Conservation (phyloP, 2,888 invertebrate genomes). For the Hedychridium roseum region DNA sequence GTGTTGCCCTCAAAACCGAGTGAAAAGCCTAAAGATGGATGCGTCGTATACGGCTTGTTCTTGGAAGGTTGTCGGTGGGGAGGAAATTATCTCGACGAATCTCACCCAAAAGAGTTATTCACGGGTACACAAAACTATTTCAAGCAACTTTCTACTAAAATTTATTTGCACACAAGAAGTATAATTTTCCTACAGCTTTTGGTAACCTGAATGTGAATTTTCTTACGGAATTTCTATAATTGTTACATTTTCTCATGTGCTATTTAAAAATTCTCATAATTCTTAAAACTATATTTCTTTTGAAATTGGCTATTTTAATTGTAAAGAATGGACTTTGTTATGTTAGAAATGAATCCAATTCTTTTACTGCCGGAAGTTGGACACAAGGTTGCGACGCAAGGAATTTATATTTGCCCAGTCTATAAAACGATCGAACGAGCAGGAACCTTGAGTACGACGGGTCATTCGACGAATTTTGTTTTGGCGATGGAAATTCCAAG, state of each 20-base stretch:
- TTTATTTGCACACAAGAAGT: too few relatives aligned
- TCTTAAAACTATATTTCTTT: conserved; percentile 3
- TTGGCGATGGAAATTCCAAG: conserved; percentile 71
- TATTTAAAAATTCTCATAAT: too few relatives aligned
- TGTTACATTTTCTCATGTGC: too few relatives aligned
- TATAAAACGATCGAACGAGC: conserved; percentile 73
- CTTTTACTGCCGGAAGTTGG: conserved; percentile 75
- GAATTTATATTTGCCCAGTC: conserved; percentile 70
- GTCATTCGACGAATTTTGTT: conserved; percentile 76
- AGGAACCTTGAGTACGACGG: conserved; percentile 73
- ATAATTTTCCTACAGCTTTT: too few relatives aligned
- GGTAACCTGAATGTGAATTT: too few relatives aligned
- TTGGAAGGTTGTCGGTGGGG: conserved; percentile 85
- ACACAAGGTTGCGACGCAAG: conserved; percentile 64
- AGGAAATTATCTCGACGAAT: conserved; percentile 68
- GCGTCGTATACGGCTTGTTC: conserved; percentile 74
- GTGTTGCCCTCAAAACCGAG: conserved; percentile 64
- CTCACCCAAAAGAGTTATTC: conserved; percentile 74
- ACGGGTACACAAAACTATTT: too few relatives aligned
- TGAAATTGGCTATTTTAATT: background rate
- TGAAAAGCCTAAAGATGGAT: conserved; percentile 69
- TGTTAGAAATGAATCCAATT: conserved; percentile 73
- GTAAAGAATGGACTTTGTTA: background rate
- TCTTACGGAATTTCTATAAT: too few relatives aligned
- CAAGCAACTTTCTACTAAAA: too few relatives aligned